Base-by-base conservation (phyloP, 2,888 invertebrate genomes). In the Drosophila prolongata region DNA sequence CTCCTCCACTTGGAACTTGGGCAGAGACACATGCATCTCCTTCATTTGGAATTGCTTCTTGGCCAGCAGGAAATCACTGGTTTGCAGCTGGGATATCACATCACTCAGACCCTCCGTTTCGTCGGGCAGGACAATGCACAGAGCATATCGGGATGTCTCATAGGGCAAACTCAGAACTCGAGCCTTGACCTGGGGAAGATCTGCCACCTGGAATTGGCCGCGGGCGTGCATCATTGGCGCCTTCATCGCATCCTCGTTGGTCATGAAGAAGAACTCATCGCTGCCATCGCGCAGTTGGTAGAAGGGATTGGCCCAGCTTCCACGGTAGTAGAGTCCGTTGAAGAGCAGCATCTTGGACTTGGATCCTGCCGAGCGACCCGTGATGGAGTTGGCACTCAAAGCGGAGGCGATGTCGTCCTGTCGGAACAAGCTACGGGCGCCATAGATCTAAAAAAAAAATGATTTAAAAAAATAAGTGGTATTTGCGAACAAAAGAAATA, bases 261-360 rank as follows among this genome's bases (percentile, higher is more conserved):
- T 94, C 66, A 94, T 93, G 87, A 94, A 94, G 92, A 97, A 97
- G 69, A 95, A 94, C 40, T 94, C 94, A 2, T 92, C 87, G 56
- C 84, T 88, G 3, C 94, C 79, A n/a, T 85, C 78, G 5, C 80
- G 76, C 56, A 90, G 71, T 61, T 91, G 90, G 68, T 95, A 94
- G 89, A 97, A 97, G 0, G 95, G 93, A 30, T 94, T 93, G 70
- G 94, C 93, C 97, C 97, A 97, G 11, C 94, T 94, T n/a, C 96
- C 96, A 75, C 95, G 95, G 93, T 96, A 96, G 90, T 95, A 96
- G 83, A 97, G 93, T 0, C 95, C 96, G 81, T 96, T 96, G 79
- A 96, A 95, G 52, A 97, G 93, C 37, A 97, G 91, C 92, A 96
- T 93, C 79, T 94, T 92, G 0, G 95, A 94, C 61, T 90, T 89